These are phyloP conservation scores for Agrochola lychnidis DNA, from an alignment of 2,888 invertebrate species.

Conservation along the genomic window DNA sequence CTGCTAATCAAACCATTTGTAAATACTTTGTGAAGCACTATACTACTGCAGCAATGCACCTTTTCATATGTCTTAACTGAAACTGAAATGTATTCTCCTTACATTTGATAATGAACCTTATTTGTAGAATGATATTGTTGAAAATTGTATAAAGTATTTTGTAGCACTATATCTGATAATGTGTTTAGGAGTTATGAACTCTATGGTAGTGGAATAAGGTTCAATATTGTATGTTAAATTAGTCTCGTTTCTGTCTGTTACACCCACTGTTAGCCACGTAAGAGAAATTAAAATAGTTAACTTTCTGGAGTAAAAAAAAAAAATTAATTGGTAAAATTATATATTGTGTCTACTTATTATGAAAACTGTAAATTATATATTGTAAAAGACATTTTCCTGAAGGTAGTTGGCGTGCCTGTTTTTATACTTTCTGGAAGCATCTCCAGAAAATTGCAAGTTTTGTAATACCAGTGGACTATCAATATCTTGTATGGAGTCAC, in stretches of 20 bases:
- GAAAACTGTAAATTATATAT: background rate
- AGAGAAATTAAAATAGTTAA: background rate
- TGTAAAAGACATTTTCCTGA: slow-evolving; percentile 10
- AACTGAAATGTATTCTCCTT: background rate
- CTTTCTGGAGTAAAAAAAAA: background rate
- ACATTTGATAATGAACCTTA: slow-evolving; percentile 39
- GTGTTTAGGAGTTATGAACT: slow-evolving; percentile 10
- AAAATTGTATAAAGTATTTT: slow-evolving; percentile 15
- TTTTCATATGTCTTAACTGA: slow-evolving; percentile 4
- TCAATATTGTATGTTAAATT: slow-evolving; percentile 36
- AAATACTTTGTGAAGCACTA: slow-evolving; percentile 25
- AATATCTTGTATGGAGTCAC: background rate
- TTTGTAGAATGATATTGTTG: background rate
- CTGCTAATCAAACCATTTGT: background rate
- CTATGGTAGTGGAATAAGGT: slow-evolving; percentile 8
- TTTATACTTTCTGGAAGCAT: background rate
- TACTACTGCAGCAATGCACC: background rate
- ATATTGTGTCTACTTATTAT: background rate
- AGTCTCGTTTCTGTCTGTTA: background rate
- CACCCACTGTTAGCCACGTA: slow-evolving; percentile 1
- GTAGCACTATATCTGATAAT: background rate
- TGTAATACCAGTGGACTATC: background rate
- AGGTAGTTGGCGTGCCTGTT: background rate
- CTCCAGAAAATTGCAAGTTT: background rate
- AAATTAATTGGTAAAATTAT: background rate